phyloP scores from a whole-genome alignment of 2,888 invertebrate genomes.

The Perizoma affinitatum region DNA sequence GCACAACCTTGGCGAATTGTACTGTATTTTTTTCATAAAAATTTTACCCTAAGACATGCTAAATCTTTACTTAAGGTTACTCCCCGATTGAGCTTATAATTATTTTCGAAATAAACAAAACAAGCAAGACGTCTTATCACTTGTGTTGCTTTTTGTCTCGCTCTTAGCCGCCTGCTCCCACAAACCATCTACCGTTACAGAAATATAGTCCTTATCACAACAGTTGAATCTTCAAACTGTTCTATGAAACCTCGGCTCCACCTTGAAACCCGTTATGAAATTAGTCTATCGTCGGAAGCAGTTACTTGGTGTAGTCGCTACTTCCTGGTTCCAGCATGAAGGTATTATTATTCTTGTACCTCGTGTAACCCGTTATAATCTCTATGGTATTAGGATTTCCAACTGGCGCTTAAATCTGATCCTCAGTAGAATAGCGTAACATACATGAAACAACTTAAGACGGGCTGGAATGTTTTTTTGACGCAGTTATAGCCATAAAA shows the following conservation, averaged over 20 bases:
- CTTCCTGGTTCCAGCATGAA: constrained; percentile 28
- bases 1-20: no score
- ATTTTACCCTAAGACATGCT: no score
- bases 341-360: constrained; percentile 21
- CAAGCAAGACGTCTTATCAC: no score
- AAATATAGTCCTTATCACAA: constrained; percentile 20
- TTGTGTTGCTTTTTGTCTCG: no score
- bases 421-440: neutral
- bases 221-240: constrained; percentile 9
- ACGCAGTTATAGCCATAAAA: no score
- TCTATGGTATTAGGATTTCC: neutral
- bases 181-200: neutral
- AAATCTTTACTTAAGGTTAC: no score
- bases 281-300: constrained; percentile 34
- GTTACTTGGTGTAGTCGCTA: constrained; percentile 27
- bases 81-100: no score
- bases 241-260: constrained; percentile 26
- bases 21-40: no score
- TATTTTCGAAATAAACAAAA: no score
- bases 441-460: neutral
- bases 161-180: no score
- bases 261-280: constrained; percentile 38
- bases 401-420: neutral
- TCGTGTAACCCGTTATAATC: constrained; percentile 21
- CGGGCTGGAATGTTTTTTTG: no score